Base-by-base conservation (phyloP, 1,140 invertebrate species). In the Spodoptera frugiperda region DNA sequence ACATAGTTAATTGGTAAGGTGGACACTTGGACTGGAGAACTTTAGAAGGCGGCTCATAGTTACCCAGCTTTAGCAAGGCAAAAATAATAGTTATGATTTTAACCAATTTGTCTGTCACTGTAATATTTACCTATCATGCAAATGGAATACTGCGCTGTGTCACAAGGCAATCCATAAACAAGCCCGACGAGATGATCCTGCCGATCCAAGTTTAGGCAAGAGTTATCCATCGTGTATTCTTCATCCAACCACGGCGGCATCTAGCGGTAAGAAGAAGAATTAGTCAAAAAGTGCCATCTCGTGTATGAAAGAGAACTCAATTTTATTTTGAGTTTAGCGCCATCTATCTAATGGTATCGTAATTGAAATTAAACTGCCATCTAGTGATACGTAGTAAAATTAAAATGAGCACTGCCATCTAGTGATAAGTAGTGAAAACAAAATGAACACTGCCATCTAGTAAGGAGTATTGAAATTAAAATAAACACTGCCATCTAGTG, bases 161-260 rank as follows among this genome's bases (percentile, higher is more conserved):
- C 91, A 55, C 93, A 94, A 0, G 91, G 89, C 25, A 94, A 57
- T 4, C 92, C 92, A 49, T 94, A 94, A 1, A 94, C 77, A 3
- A 94, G 71, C 0, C 86, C 92, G 14, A 86, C 84, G 4, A 93
- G 76, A 53, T 93, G 92, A 71, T 94, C 90, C 33, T 94, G 90
- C 17, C 93, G 81, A 76, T 95, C 94, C 68, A 95, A 77, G 76
- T 95, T 95, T 30, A 95, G 84, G 70, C 94, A 95, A 0, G 91
- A 79, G 11, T 84, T 87, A 70, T 91, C 89, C 75, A 85, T 83
- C 0, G 80, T 78, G 68, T 84, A 87, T 11, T 91, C 85, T 54
- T 89, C 89, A 30, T 91, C 88, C 10, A 91, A 67, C 92, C 91
- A 94, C 0, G 92, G 91, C 53, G 87, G 85, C 70, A 88, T 86